A percentile compares a stretch with the other conserved stretches of the same genome.
phyloP scores from a whole-genome alignment of 2,113 vertebrate genomes.

The Aramus guarauna region DNA sequence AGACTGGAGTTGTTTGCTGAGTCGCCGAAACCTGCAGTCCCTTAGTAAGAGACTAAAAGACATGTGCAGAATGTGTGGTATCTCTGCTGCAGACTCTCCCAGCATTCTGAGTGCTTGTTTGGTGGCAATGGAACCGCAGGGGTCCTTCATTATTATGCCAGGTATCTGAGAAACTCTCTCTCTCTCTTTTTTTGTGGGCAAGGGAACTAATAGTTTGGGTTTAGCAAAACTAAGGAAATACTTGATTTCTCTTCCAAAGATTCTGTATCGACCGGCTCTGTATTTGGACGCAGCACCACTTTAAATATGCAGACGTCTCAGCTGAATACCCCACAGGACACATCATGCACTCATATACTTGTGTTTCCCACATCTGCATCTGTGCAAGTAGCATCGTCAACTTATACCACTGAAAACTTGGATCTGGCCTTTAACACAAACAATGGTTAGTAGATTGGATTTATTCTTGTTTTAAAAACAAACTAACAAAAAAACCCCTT shows the following conservation, averaged over 20 bases:
- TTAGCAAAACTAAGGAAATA: background rate
- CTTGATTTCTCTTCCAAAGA: conserved; percentile 65
- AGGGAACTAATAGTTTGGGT: accelerated
- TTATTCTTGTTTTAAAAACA: background rate
- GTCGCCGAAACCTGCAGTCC: conserved; percentile 92
- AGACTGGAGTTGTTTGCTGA: conserved; percentile 98
- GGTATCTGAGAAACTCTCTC: conserved; percentile 69
- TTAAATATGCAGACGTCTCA: conserved; percentile 97
- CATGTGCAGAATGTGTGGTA: conserved; percentile 97
- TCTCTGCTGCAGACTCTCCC: conserved; percentile 94
- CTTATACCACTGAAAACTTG: conserved; percentile 87
- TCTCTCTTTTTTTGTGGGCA: background rate
- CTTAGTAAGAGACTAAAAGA: conserved; percentile 94
- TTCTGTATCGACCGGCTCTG: conserved; percentile 94
- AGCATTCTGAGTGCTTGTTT: conserved; percentile 96
- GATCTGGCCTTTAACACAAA: conserved; percentile 94
- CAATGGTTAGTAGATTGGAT: conserved; percentile 78
- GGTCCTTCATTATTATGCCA: conserved; percentile 98
- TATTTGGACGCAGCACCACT: conserved; percentile 95
- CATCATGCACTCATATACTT: conserved; percentile 95
- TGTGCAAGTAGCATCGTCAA: conserved; percentile 92
- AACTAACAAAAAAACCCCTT: background rate
- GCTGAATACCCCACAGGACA: conserved; percentile 96
- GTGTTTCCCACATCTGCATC: conserved; percentile 97
- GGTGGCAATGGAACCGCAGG: conserved; percentile 96